Evolutionary conservation across 2,797 vertebrate genomes (phyloP).

Genomic region (Alosa sapidissima): DNA sequence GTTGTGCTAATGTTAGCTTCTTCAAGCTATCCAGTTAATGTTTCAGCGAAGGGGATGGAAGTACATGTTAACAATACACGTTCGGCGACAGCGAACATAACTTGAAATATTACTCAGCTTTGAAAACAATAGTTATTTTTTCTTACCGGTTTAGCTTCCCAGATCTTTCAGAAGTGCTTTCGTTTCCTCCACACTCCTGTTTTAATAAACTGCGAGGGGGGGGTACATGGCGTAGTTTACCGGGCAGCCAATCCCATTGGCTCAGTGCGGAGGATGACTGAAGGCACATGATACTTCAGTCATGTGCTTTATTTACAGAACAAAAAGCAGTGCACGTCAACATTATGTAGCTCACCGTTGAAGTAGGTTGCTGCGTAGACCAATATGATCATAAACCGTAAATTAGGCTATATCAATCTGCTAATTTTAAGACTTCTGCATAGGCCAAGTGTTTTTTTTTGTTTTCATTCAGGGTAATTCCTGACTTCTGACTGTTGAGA

Average conservation of each 20-base stretch:
- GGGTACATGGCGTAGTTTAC: background rate
- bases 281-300: conserved; percentile 39
- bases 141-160: background rate
- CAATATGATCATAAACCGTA: too few species aligned
- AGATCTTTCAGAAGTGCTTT: background rate
- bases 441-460: too few species aligned
- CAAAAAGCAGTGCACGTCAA: too few species aligned
- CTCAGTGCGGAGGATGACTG: conserved; percentile 39
- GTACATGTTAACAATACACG: background rate
- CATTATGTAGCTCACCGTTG: too few species aligned
- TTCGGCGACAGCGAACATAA: background rate
- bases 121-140: background rate
- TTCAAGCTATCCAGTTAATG: background rate
- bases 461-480: too few species aligned
- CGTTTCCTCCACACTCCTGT: background rate
- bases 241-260: conserved; percentile 58
- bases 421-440: too few species aligned
- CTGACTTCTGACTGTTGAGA: too few species aligned
- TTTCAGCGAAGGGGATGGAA: background rate
- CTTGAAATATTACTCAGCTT: background rate
- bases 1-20: background rate
- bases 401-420: too few species aligned
- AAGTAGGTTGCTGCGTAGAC: too few species aligned
- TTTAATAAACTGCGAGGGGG: background rate
- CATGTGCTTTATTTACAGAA: conserved; percentile 46